Conservation (phyloP, 2,113 vertebrate genomes). For the Trogon surrucura region DNA sequence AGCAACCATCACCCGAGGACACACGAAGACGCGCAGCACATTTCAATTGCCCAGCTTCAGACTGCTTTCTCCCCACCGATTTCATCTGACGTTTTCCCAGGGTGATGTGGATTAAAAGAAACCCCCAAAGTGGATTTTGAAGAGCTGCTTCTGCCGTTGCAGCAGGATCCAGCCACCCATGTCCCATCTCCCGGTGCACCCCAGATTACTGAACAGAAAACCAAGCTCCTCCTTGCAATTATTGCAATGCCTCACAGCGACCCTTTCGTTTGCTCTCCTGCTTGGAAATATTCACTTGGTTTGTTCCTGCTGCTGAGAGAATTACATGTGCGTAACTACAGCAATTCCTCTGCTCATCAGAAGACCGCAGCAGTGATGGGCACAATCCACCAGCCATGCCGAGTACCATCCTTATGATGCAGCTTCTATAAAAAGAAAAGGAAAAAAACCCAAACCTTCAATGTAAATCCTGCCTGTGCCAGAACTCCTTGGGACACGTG, state of each 20-base stretch:
- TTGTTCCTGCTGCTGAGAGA: background rate
- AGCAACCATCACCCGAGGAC: background rate
- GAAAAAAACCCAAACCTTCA: background rate
- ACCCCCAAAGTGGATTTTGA: background rate
- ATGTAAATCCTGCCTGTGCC: background rate
- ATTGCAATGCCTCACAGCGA: rapidly evolving
- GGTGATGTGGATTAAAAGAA: background rate
- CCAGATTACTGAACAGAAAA: background rate
- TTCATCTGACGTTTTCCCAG: background rate
- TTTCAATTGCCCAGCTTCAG: background rate
- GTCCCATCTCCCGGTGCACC: rapidly evolving
- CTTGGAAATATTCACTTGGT: background rate
- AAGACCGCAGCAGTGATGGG: background rate
- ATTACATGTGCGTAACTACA: too few relatives aligned
- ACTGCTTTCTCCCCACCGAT: background rate
- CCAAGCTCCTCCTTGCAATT: background rate
- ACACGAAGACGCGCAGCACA: background rate
- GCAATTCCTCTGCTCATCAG: background rate
- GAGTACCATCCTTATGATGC: background rate
- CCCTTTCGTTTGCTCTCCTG: background rate
- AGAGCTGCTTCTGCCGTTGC: background rate
- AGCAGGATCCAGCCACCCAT: background rate
- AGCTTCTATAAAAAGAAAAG: conserved; percentile 40
- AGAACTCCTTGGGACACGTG: background rate
- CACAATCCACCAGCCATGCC: background rate